Conservation (phyloP, 2,888 invertebrate genomes). For the Troides helena region DNA sequence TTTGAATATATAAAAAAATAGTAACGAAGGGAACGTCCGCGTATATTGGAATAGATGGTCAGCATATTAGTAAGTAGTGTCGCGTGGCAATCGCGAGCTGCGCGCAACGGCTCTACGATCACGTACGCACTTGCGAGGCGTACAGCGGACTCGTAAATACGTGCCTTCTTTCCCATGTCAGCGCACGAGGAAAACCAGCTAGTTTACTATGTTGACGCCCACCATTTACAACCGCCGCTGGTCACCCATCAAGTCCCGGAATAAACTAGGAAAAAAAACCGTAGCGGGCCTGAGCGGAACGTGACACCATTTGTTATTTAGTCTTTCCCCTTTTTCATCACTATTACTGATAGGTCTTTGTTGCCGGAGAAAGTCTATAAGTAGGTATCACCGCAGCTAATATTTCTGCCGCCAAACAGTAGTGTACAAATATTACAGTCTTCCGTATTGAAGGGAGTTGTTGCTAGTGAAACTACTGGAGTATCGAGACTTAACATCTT, state of each 20-base stretch:
- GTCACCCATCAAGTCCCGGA: not conserved
- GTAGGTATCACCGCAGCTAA: too few relatives aligned
- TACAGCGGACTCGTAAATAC: conserved; percentile 33
- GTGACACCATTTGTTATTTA: too few relatives aligned
- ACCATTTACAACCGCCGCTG: not conserved
- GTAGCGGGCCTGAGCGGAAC: not conserved
- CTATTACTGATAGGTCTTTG: too few relatives aligned
- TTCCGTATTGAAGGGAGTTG: too few relatives aligned
- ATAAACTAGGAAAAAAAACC: not conserved
- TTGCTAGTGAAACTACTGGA: too few relatives aligned
- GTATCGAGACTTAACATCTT: too few relatives aligned
- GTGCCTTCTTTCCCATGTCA: conserved; percentile 33
- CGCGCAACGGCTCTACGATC: conserved; percentile 29
- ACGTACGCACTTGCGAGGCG: conserved; percentile 36
- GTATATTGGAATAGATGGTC: not conserved
- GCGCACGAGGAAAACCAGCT: conserved; percentile 25
- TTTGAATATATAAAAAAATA: too few relatives aligned
- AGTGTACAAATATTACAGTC: too few relatives aligned
- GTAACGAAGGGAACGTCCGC: not conserved
- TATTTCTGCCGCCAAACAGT: too few relatives aligned
- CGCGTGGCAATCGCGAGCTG: conserved; percentile 36
- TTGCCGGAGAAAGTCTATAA: too few relatives aligned
- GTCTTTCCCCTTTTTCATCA: too few relatives aligned
- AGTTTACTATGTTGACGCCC: conserved; percentile 14
- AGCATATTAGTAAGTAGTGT: not conserved